Base-by-base conservation (phyloP, 2,113 vertebrate genomes). In the Psilopogon haemacephalus region DNA sequence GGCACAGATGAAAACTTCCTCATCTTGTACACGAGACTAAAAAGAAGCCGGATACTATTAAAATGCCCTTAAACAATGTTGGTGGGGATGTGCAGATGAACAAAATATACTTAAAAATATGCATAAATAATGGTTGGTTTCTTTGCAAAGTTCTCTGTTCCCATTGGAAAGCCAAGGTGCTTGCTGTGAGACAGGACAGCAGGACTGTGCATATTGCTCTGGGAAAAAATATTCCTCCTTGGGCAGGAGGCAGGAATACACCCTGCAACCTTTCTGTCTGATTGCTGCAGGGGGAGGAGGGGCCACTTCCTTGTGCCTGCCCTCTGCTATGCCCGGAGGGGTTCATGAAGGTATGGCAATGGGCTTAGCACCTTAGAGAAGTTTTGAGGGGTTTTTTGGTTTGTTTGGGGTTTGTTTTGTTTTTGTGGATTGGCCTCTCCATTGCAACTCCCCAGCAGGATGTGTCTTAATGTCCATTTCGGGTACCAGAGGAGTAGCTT, bases 1-100 rank as follows among this genome's bases (percentile, higher is more conserved):
- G 96, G 78, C 75, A 68, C 84, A 95, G 89, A 94, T 89, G 78
- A 95, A 91, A 92, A 85, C 87, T 96, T 91, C 86, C 75, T 86
- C 2, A 0, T 84, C 94, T 94, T 77, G 52, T 85, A 84, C 56
- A 81, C 56, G 58, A 88, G 50, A 80, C 32, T 48, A 27, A 56
- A 81, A 64, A 76, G 82, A 95, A 91, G 62, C 58, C 65, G 64
- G 59, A 91, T 44, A 32, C 48, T 77, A 64, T 76, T 80, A 67
- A 74, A 83, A 40, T 37, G 77, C 89, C 27, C 64, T 65, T 88
- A 77, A 93, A 89, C 15, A 44, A 80, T 68, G 46, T 44, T 76
- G 89, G 46, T 60, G 83, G 88, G 46, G 50, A 83, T 50, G 28
- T 19, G 40, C 71, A 79, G 70, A 33, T 83, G 60, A 95, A 89